Conservation (phyloP, 2,888 invertebrate species). For the Caenorhabditis sp. region DNA sequence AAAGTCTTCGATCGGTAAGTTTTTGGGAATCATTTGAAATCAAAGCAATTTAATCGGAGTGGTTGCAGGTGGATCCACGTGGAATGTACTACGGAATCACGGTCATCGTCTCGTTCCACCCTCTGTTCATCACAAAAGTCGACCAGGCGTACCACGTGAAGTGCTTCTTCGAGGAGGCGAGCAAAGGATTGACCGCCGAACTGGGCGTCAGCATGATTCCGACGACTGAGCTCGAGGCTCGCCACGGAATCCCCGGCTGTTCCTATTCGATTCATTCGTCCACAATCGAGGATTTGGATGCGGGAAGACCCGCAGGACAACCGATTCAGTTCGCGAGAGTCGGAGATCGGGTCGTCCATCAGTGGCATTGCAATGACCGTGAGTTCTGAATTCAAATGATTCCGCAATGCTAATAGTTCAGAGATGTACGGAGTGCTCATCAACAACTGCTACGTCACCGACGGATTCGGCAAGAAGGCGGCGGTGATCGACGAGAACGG, state of each 20-base stretch:
- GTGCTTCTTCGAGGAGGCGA: constrained; percentile 79
- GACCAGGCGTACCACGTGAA: constrained; percentile 79
- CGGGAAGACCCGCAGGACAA: constrained; percentile 71
- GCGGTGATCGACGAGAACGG: constrained; percentile 78
- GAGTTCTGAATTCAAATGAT: constrained; percentile 22
- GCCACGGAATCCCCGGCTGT: constrained; percentile 79
- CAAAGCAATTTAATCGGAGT: too few relatives aligned
- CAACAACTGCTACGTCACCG: constrained; percentile 79
- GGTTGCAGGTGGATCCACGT: constrained; percentile 76
- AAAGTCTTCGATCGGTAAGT: constrained; percentile 77
- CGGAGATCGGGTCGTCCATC: constrained; percentile 78
- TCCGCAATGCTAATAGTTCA: constrained; percentile 54
- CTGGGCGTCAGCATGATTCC: constrained; percentile 79
- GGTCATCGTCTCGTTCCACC: constrained; percentile 79
- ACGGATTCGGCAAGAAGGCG: constrained; percentile 77
- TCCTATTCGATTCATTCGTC: constrained; percentile 77
- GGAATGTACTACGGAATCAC: constrained; percentile 80
- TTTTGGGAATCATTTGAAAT: too few relatives aligned
- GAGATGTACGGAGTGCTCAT: constrained; percentile 79
- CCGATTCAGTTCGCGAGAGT: constrained; percentile 78
- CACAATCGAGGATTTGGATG: constrained; percentile 71
- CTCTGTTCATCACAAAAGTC: constrained; percentile 79
- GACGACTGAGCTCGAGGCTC: constrained; percentile 79
- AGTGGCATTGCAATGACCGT: constrained; percentile 79
- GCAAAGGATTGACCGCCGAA: constrained; percentile 78